Evolutionary conservation across 1,140 invertebrate species (phyloP).

Genomic region (Eubasilissa regina): DNA sequence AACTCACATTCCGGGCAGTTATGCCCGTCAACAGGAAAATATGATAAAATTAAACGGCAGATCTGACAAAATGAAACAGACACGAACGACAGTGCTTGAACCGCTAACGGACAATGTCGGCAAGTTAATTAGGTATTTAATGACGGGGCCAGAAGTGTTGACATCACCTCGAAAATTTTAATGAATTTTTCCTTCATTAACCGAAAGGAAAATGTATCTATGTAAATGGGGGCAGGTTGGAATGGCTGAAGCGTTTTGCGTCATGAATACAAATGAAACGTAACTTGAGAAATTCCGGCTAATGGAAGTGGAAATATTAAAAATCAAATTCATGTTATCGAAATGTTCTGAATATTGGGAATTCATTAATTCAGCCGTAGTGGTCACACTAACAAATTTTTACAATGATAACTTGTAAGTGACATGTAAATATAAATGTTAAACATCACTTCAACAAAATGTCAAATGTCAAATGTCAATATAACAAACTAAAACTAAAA

Average conservation of each 20-base stretch:
- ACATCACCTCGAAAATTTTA: slow-evolving; percentile 34
- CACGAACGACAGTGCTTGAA: background rate
- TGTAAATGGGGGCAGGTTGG: background rate
- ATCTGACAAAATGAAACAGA: background rate
- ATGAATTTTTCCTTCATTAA: slow-evolving; percentile 37
- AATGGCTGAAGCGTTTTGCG: background rate
- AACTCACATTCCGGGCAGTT: no score
- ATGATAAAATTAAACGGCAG: slow-evolving; percentile 17
- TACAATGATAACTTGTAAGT: no score
- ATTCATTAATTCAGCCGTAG: no score
- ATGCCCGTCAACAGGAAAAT: background rate
- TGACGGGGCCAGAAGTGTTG: slow-evolving; percentile 24
- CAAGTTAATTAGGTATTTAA: slow-evolving; percentile 32
- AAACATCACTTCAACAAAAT: no score
- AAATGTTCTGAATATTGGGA: no score
- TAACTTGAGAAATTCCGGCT: background rate
- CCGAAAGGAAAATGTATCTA: background rate
- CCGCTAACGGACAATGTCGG: slow-evolving; percentile 21
- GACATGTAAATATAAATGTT: no score
- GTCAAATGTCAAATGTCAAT: no score
- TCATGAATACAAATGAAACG: slow-evolving; percentile 9
- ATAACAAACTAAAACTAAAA: no score
- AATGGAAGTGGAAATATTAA: slow-evolving; percentile 4
- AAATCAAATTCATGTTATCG: no score
- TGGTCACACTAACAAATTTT: no score